These are phyloP conservation scores for Noctua fimbriata DNA, from an alignment of 2,888 invertebrate genomes.

Conservation along the genomic window DNA sequence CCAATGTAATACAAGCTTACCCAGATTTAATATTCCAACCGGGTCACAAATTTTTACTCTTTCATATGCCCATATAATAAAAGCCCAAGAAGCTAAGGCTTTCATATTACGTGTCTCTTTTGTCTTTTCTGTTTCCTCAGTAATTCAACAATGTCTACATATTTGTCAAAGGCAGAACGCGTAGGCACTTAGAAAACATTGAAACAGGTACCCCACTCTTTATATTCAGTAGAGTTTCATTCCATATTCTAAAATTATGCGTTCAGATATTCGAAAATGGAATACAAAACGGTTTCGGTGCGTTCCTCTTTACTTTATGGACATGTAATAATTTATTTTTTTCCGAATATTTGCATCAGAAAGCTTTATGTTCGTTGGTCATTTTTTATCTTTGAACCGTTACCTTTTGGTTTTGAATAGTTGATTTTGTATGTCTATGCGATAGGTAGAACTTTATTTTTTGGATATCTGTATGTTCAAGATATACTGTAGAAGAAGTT, in stretches of 20 bases:
- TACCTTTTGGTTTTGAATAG: constrained; percentile 38
- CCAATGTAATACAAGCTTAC: constrained; percentile 31
- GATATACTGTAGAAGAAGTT: neutral
- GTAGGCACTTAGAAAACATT: constrained; percentile 82
- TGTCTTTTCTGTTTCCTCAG: constrained; percentile 79
- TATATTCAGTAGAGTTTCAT: constrained; percentile 81
- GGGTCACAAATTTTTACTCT: constrained; percentile 62
- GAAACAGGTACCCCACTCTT: constrained; percentile 79
- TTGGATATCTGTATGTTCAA: neutral
- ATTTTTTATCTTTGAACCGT: constrained; percentile 59
- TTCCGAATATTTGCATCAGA: constrained; percentile 76
- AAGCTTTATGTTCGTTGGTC: constrained; percentile 62
- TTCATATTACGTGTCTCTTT: constrained; percentile 78
- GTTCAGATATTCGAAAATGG: constrained; percentile 79
- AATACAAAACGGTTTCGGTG: constrained; percentile 76
- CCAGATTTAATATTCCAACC: constrained; percentile 62
- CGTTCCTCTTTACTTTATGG: constrained; percentile 75
- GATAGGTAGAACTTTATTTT: constrained; percentile 6
- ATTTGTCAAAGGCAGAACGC: constrained; percentile 82
- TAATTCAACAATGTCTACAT: constrained; percentile 83
- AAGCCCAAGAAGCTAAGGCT: constrained; percentile 74
- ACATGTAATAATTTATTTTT: constrained; percentile 74
- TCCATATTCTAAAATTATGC: constrained; percentile 85
- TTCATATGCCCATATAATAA: constrained; percentile 61
- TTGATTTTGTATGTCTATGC: neutral